phyloP scores from a whole-genome alignment of 2,888 invertebrate genomes.

The Microchrysa polita region DNA sequence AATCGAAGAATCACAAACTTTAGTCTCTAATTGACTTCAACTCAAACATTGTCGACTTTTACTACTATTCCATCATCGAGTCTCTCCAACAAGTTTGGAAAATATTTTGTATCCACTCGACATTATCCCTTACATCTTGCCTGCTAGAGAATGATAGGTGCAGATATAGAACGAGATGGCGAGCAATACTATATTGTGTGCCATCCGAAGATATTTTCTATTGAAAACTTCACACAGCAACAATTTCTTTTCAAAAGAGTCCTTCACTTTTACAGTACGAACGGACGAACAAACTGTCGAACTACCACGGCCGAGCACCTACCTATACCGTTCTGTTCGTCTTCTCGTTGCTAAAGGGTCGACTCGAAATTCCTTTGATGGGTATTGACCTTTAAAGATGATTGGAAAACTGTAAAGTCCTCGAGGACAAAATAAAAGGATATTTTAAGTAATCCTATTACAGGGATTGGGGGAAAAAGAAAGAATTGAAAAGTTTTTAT shows the following conservation, averaged over 20 bases:
- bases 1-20: too few relatives aligned
- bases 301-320: too few relatives aligned
- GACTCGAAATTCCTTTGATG: slow-evolving; percentile 38
- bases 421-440: slow-evolving; percentile 23
- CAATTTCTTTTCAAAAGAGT: slow-evolving; percentile 4
- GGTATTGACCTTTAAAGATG: slow-evolving; percentile 41
- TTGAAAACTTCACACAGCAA: not conserved
- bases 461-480: slow-evolving; percentile 4
- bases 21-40: too few relatives aligned
- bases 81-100: too few relatives aligned
- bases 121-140: not conserved
- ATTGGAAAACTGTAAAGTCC: slow-evolving; percentile 40
- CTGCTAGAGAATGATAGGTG: not conserved
- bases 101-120: not conserved
- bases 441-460: slow-evolving; percentile 35
- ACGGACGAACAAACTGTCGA: not conserved
- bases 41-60: too few relatives aligned
- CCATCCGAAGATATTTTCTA: slow-evolving; percentile 14
- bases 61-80: too few relatives aligned
- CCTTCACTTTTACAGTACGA: slow-evolving; percentile 17
- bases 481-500: slow-evolving; percentile 12
- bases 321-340: not conserved
- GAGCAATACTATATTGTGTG: too few relatives aligned
- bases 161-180: not conserved
- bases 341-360: not conserved